Evolutionary conservation across 2,113 vertebrate species (phyloP).

Genomic region (Psammodynastes pulverulentus): DNA sequence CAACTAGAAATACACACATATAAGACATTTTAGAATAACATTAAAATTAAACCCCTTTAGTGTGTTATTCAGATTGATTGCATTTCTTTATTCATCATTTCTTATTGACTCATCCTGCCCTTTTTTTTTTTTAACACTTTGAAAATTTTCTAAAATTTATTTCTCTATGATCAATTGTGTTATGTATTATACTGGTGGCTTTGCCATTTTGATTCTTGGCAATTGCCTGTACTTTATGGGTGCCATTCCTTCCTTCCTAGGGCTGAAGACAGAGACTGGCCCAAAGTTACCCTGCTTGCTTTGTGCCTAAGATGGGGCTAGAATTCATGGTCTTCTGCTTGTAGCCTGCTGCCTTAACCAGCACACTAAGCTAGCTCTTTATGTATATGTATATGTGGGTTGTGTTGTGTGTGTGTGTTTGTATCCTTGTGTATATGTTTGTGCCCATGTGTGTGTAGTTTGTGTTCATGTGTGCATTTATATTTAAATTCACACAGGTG

Average conservation of each 20-base stretch:
- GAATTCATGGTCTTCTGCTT: neutral
- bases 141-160: conserved; percentile 2
- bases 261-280: neutral
- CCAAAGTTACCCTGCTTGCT: neutral
- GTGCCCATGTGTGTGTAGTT: neutral
- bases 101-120: neutral
- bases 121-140: neutral
- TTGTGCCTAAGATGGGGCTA: neutral
- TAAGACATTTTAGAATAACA: neutral
- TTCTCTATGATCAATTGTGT: conserved; percentile 39
- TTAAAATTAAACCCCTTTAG: neutral
- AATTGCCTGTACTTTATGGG: neutral
- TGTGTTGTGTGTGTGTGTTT: neutral
- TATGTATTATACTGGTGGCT: conserved; percentile 26
- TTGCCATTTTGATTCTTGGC: neutral
- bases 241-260: neutral
- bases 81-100: neutral
- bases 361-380: neutral
- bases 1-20: neutral
- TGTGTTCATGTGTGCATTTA: neutral
- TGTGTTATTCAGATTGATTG: conserved; percentile 6
- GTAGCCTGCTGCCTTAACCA: neutral
- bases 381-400: neutral
- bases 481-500: conserved; percentile 50
- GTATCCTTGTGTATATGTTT: neutral